Conservation (phyloP, 2,797 vertebrate species). For the Chaenodraco wilsoni region DNA sequence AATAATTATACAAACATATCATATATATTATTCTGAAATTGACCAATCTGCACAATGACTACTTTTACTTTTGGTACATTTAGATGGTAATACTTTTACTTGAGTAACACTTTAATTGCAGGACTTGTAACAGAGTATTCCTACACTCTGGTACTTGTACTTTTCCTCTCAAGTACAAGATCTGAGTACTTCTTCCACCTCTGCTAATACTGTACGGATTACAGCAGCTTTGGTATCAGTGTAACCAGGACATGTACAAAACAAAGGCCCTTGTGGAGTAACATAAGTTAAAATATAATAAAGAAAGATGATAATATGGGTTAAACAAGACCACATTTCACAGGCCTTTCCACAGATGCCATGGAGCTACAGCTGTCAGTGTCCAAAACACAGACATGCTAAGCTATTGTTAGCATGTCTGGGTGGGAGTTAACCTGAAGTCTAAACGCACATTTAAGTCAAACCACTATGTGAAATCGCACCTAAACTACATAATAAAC, state of each 20-base stretch:
- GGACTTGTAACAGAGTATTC: no score
- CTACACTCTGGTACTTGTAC: no score
- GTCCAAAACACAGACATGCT: conserved; percentile 74
- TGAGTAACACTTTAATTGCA: no score
- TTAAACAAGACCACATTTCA: conserved; percentile 26
- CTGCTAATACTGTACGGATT: not conserved
- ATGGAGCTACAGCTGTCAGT: conserved; percentile 77
- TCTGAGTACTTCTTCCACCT: no score
- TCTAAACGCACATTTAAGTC: conserved; percentile 10
- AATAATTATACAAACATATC: no score
- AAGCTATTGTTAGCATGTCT: conserved; percentile 76
- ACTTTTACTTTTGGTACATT: no score
- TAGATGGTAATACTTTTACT: no score
- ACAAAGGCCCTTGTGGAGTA: not conserved
- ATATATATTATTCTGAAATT: no score
- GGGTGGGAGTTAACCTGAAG: conserved; percentile 56
- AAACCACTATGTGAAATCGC: not conserved
- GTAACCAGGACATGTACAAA: not conserved
- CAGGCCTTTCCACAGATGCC: conserved; percentile 68
- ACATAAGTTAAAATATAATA: not conserved
- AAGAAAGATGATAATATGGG: not conserved
- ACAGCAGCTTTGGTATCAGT: not conserved
- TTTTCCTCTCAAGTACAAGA: no score
- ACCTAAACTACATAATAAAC: not conserved
- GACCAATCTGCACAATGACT: no score